phyloP scores from a whole-genome alignment of 2,113 vertebrate species.

The Fulmarus glacialis region DNA sequence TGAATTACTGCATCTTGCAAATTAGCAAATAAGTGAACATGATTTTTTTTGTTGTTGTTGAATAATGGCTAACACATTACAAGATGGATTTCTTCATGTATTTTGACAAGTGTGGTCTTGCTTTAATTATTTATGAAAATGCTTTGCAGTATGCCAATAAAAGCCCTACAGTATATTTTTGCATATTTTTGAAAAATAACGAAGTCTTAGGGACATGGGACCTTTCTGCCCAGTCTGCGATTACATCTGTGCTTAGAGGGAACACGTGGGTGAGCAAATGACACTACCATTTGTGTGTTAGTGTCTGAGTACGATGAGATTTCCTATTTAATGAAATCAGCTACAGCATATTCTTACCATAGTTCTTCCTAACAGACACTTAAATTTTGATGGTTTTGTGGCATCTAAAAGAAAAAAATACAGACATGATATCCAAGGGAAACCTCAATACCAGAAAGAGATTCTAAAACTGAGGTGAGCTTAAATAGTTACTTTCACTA shows the following conservation, averaged over 20 bases:
- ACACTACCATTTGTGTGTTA: not conserved
- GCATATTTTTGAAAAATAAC: slow-evolving; percentile 7
- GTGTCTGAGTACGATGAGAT: not conserved
- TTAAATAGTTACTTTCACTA: not conserved
- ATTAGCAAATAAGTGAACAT: not conserved
- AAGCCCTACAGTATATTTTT: not conserved
- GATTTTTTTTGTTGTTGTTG: not conserved
- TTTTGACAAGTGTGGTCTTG: slow-evolving; percentile 2
- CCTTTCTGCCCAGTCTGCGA: not conserved
- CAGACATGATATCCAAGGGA: not conserved
- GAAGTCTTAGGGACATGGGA: not conserved
- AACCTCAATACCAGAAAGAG: not conserved
- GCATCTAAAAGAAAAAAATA: not conserved
- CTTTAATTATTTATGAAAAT: slow-evolving; percentile 6
- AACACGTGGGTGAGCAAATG: not conserved
- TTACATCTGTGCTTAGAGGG: not conserved
- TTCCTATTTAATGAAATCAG: not conserved
- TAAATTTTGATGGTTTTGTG: not conserved
- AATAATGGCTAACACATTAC: not conserved
- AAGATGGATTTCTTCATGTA: not conserved
- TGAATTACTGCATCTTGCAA: not conserved
- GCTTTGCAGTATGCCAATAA: not conserved
- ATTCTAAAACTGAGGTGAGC: not conserved
- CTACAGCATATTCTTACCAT: not conserved
- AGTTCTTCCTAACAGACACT: not conserved